These are phyloP conservation scores for Alca torda DNA, from an alignment of 2,797 vertebrate species.

Conservation along the genomic window DNA sequence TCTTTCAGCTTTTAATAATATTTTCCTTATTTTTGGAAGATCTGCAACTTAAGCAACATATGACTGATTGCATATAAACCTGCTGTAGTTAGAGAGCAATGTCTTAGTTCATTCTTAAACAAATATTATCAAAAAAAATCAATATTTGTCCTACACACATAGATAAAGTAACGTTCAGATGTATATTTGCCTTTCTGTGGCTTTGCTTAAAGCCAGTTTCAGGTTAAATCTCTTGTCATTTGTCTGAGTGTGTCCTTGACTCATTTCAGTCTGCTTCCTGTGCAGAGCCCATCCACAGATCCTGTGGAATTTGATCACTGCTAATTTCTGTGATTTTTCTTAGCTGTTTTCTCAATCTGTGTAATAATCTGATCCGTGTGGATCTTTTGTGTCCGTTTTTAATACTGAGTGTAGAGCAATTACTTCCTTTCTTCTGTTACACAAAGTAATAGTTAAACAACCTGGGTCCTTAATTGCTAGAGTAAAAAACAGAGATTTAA, in stretches of 20 bases:
- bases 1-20: slow-evolving; percentile 46
- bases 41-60: slow-evolving; percentile 8
- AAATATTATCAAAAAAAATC: background rate
- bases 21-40: slow-evolving; percentile 60
- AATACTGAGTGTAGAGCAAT: background rate
- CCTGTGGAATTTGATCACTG: background rate
- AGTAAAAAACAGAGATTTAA: background rate
- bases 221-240: background rate
- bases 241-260: background rate
- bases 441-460: background rate
- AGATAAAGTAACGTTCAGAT: background rate
- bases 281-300: background rate
- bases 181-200: background rate
- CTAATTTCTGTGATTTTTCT: background rate
- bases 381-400: background rate
- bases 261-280: background rate
- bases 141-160: background rate
- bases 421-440: background rate
- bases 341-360: background rate
- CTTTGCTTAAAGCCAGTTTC: background rate
- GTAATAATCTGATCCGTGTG: background rate
- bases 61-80: background rate
- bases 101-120: background rate
- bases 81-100: background rate
- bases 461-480: accelerated